Conservation (phyloP, 2,113 vertebrate species). For the Mesembrinibis cayennensis region DNA sequence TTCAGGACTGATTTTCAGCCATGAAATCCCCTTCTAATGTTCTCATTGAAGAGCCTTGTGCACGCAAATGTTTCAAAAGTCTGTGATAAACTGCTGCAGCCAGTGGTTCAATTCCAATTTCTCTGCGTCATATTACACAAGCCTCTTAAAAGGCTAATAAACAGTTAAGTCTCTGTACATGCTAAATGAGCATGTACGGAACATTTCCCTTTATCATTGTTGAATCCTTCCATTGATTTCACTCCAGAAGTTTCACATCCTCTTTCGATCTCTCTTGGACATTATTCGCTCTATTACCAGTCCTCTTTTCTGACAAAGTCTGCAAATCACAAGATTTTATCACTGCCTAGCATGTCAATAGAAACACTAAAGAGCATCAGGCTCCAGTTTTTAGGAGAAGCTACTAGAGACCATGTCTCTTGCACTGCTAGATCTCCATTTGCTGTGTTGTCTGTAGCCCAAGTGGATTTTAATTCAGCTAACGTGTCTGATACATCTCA, state of each 20-base stretch:
- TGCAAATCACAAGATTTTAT: background rate
- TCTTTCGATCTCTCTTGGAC: background rate
- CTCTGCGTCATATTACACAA: background rate
- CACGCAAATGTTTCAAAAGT: background rate
- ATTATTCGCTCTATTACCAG: background rate
- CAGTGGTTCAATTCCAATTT: background rate
- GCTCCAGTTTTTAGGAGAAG: background rate
- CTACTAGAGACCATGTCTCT: background rate
- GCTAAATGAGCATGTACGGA: background rate
- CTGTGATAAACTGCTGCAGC: background rate
- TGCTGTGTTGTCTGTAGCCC: background rate
- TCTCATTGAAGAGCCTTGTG: background rate
- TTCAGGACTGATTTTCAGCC: background rate
- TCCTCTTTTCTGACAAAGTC: background rate
- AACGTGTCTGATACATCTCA: background rate
- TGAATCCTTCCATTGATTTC: constrained; percentile 8
- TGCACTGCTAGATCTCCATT: background rate
- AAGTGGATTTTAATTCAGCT: background rate
- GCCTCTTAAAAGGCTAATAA: background rate
- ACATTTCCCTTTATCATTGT: background rate
- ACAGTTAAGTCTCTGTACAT: background rate
- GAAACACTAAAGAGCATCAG: background rate
- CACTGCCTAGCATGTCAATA: background rate
- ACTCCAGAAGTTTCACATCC: background rate
- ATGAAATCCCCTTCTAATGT: background rate